phyloP scores from a whole-genome alignment of 2,113 vertebrate species.

The Phocoena sinus region DNA sequence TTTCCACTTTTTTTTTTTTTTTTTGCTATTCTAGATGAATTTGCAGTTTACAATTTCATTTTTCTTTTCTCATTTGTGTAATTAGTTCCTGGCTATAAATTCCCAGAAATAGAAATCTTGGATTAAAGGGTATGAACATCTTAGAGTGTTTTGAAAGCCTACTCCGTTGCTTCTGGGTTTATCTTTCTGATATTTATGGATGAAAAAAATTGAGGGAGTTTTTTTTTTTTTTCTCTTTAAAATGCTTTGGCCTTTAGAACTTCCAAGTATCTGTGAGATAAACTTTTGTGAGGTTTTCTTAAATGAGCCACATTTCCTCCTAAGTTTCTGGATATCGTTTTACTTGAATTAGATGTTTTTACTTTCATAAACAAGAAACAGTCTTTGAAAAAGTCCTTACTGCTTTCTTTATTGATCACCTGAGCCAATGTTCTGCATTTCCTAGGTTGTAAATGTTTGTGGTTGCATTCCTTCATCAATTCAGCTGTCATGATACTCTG shows the following conservation, averaged over 20 bases:
- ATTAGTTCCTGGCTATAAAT: not conserved
- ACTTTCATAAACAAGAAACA: not conserved
- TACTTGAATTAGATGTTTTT: not conserved
- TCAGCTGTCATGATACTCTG: fast-evolving
- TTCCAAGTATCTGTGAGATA: not conserved
- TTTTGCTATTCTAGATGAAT: not conserved
- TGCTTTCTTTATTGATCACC: not conserved
- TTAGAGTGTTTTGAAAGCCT: not conserved
- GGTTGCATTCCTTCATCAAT: not conserved
- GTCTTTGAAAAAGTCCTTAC: not conserved
- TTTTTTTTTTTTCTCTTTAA: not conserved
- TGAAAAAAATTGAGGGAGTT: not conserved
- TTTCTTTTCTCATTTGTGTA: not conserved
- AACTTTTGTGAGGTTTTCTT: conserved; percentile 34
- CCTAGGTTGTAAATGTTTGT: not conserved
- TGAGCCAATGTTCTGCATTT: not conserved
- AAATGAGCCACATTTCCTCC: conserved; percentile 35
- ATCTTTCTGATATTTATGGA: not conserved
- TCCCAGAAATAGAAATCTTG: not conserved
- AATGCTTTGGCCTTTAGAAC: not conserved
- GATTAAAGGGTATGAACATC: not conserved
- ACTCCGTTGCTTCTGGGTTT: not conserved
- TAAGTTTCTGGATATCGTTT: conserved; percentile 23
- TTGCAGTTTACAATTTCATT: not conserved
- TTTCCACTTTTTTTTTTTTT: conserved; percentile 11